Conservation (phyloP, 2,113 vertebrate species). For the Cyphomyrus discorhynchus region DNA sequence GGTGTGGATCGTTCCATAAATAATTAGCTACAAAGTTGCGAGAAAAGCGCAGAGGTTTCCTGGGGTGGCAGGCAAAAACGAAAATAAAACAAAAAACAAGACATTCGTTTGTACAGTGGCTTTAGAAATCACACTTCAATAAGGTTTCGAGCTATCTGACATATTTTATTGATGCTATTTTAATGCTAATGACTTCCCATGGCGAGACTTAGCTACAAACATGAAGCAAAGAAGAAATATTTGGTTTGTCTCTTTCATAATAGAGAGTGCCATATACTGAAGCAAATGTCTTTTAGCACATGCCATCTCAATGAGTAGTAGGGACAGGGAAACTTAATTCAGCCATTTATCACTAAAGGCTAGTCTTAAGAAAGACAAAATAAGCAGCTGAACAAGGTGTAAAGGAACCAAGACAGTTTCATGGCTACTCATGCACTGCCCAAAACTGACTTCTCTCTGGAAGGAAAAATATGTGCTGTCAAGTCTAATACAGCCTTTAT, state of each 20-base stretch:
- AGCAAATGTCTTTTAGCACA: not conserved
- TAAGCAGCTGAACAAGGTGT: not conserved
- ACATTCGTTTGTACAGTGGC: not conserved
- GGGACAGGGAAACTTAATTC: not conserved
- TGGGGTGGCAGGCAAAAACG: not conserved
- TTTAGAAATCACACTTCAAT: not conserved
- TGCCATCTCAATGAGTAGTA: not conserved
- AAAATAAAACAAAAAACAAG: not conserved
- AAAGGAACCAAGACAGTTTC: not conserved
- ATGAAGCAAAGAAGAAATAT: not conserved
- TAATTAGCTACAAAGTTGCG: not conserved
- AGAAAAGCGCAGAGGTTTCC: not conserved
- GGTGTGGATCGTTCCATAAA: not conserved
- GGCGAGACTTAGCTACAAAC: not conserved
- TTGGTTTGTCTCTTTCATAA: not conserved
- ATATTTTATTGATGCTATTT: conserved; percentile 1
- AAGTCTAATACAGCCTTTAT: not conserved
- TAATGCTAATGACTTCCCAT: not conserved
- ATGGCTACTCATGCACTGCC: not conserved
- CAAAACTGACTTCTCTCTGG: not conserved
- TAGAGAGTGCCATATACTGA: not conserved
- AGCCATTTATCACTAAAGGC: not conserved
- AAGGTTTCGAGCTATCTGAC: not conserved
- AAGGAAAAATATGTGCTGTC: not conserved
- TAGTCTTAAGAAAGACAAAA: not conserved